Evolutionary conservation across 2,113 vertebrate species (phyloP).

Genomic region (Tenrec ecaudatus): DNA sequence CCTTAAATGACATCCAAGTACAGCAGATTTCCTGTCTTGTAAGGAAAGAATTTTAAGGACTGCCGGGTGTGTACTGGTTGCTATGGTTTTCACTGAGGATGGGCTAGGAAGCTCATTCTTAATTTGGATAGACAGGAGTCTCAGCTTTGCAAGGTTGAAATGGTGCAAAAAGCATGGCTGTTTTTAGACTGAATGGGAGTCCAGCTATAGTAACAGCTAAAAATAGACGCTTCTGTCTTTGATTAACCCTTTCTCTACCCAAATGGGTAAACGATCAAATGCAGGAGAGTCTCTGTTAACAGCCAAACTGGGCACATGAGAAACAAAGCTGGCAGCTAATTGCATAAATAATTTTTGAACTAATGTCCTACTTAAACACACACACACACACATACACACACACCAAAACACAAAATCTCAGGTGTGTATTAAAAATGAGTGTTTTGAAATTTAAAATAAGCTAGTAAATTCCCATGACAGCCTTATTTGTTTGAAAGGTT

Average conservation of each 20-base stretch:
- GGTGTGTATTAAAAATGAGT: too few species aligned
- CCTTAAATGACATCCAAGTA: slow-evolving; percentile 42
- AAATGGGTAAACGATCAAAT: slow-evolving; percentile 38
- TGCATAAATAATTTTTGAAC: slow-evolving; percentile 21
- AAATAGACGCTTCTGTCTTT: slow-evolving; percentile 59
- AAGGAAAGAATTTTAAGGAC: slow-evolving; percentile 69
- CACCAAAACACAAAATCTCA: too few species aligned
- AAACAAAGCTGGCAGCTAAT: slow-evolving; percentile 49
- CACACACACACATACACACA: not conserved
- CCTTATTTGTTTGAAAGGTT: slow-evolving; percentile 61
- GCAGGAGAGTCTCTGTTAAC: slow-evolving; percentile 43
- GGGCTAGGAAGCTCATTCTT: slow-evolving; percentile 59
- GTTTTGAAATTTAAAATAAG: slow-evolving; percentile 64
- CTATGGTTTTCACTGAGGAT: slow-evolving; percentile 76
- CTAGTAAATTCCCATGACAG: slow-evolving; percentile 80
- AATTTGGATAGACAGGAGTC: slow-evolving; percentile 51
- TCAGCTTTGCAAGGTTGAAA: slow-evolving; percentile 72
- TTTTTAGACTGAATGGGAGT: slow-evolving; percentile 71
- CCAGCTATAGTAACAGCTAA: slow-evolving; percentile 54
- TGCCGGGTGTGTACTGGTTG: slow-evolving; percentile 33
- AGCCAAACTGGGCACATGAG: not conserved
- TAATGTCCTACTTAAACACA: slow-evolving; percentile 6
- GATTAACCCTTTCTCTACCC: slow-evolving; percentile 32
- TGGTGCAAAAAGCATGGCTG: slow-evolving; percentile 41
- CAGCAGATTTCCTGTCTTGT: slow-evolving; percentile 67